A percentile compares a stretch with the other conserved stretches of the same genome.
Conservation (phyloP, 2,797 vertebrate species). For the Semaprochilodus insignis region DNA sequence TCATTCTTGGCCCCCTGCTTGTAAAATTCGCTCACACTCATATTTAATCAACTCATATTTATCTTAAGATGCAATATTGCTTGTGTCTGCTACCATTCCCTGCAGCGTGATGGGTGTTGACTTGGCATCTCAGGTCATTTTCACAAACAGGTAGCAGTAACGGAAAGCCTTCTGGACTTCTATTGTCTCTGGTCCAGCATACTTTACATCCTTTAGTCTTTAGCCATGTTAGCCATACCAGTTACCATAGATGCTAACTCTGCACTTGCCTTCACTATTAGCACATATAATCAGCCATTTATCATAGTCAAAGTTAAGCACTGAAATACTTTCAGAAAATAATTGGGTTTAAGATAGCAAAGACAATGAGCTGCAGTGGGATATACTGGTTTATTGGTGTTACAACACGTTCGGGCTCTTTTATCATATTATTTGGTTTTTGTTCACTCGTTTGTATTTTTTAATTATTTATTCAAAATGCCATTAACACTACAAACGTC, state of each 20-base stretch:
- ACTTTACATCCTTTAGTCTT: conserved; percentile 28
- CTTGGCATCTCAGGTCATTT: conserved; percentile 50
- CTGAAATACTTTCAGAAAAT: conserved; percentile 29
- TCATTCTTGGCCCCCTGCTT: conserved; percentile 45
- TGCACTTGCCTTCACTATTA: conserved; percentile 45
- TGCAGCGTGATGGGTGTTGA: conserved; percentile 39
- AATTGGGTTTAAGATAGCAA: not conserved
- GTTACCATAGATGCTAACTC: conserved; percentile 37
- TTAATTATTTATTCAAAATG: not conserved
- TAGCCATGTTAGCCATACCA: conserved; percentile 37
- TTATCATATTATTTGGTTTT: not conserved
- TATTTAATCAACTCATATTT: conserved; percentile 56
- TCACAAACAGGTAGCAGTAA: conserved; percentile 31
- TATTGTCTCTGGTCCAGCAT: not conserved
- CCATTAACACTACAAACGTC: not conserved
- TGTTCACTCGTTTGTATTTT: not conserved
- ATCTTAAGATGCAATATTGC: conserved; percentile 43
- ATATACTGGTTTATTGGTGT: not conserved
- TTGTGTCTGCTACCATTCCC: conserved; percentile 40
- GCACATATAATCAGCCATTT: conserved; percentile 47
- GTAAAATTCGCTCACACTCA: conserved; percentile 60
- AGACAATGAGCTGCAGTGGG: not conserved
- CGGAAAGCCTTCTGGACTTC: conserved; percentile 13
- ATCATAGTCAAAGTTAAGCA: conserved; percentile 36
- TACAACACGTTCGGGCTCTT: not conserved